Base-by-base conservation (phyloP, 1,140 invertebrate genomes). In the Drosophila takahashii region DNA sequence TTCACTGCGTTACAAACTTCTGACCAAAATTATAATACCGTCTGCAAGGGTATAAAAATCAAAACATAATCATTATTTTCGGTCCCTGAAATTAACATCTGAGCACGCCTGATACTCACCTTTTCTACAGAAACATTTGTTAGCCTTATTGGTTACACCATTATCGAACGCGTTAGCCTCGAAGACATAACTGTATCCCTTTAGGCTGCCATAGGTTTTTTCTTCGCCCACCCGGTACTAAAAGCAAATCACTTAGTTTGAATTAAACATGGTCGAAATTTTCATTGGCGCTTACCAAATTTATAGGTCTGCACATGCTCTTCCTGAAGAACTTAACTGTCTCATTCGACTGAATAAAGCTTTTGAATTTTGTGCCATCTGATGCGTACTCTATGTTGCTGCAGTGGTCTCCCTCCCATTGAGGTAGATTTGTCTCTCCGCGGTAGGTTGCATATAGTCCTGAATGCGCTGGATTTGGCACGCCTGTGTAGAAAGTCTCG, bases 341-440 rank as follows among this genome's bases (percentile, higher is more conserved):
- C 2, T 97, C 95, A 56, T 96, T 95, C 11, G 93, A 94, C 27
- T 94, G 70, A 1, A 97, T 94, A 18, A 94, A 94, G 59, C 96
- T 95, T 13, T 93, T 94, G 86, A 97, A 97, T 90, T 97, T 97
- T 6, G 95, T 95, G n/a, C 96, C 97, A 91, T 98, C 97, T 4
- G 96, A 97, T 0, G 96, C 94, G n/a, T 94, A 94, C 52, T 95
- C 94, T 13, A 98, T 95, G 69, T 95, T 95, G 32, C 95, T 96
- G 86, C 97, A 98, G 41, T 94, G 94, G 44, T 92, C 77, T 4
- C 48, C 95, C 0, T 94, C 87, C 96, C 96, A 98, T 75, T 97
- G 96, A 0, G 96, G 95, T 11, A 97, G 92, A 60, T 95, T 93
- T 3, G 94, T 93, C 9, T 94, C 93, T 0, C 96, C 95, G 50